Evolutionary conservation across 2,797 vertebrate genomes (phyloP), one percentile per base, ranked within the genome.

Genomic region (Ctenopoma multispine): DNA sequence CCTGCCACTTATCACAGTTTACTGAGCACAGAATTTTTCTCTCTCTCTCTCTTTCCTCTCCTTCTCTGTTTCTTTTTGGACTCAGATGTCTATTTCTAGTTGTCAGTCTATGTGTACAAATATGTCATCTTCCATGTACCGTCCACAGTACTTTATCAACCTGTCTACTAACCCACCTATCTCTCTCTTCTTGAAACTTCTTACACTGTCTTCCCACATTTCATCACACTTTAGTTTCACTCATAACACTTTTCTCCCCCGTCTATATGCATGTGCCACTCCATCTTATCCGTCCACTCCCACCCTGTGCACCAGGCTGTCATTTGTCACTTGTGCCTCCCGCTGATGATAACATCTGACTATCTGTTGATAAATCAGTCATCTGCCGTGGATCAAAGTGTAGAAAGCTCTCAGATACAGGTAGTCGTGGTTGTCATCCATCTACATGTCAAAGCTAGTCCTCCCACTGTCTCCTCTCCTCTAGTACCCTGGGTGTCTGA

Each of bases 331-430:
- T 67, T 51, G 55, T 46, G 71, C 80, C 68, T 87, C 46, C 66
- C 21, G 24, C 65, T 77, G 78, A 86, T 82, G 82, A 81, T 84
- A 82, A 75, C 73, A 80, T 87, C 78, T 51, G 82, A 84, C 74
- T 66, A 69, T 65, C 61, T 70, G 73, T 71, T 81, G 83, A 87
- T 84, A 70, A 80, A 90, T 88, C 78, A 65, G 62, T 69, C 51
- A 41, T 60, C 71, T 60, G 71, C 68, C 7, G 1, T 31, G 64
- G 80, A 86, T 88, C 86, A 89, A 84, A 87, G 87, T 72, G 66
- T 63, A 63, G 61, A 69, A 44, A 77, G 71, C 77, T 67, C 65
- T 66, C 61, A 61, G 67, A 82, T 69, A 64, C 62, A 71, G 69
- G 69, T 50, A 46, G 69, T 54, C 44, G 70, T 74, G 56, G 17